Evolutionary conservation across 1,140 invertebrate genomes (phyloP), one percentile per base, ranked within the genome.

Genomic region (Druon quercuslanigerum): DNA sequence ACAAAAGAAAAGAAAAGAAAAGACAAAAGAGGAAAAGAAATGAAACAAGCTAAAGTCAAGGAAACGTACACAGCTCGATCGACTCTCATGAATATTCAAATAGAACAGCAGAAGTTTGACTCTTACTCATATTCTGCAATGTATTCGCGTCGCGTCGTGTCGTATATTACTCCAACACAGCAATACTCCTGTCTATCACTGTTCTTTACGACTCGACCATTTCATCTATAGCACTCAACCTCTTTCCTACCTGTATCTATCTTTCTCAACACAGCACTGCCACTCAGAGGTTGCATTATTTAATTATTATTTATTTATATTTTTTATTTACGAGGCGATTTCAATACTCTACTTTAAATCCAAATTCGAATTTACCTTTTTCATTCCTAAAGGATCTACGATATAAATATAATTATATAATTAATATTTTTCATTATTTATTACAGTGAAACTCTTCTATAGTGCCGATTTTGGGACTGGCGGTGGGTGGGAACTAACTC

Each of bases 121-220:
- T 56, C 19, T 56, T 9, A 11, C 5, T 20, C 13, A n/a, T 14
- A 66, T 66, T 66, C 25, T 66, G 33, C 60, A 66, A 66, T 66
- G 25, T 20, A 66, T 40, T 46, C 9, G 40, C 7, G 40, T 46
- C 7, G 20, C 20, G 20, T 25, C 0, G 8, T 11, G 40, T 46
- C 40, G 40, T 46, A 46, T 46, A 46, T 46, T 46, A 46, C 25
- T 46, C 40, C 40, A 46, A 46, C 9, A 11, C 40, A 46, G 40
- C 8, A 0, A 46, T 9, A 46, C 40, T 46, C 60, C 40, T 66
- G 60, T 66, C 60, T 40, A 40, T 46, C 60, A 66, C 40, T 66
- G 25, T 66, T 66, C 60, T 66, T 66, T 40, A 66, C 60, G 40
- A n/a, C 60, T 66, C 13, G n/a, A 40, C 25, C 40, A 46, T 46